Evolutionary conservation across 1,140 invertebrate species (phyloP).

Genomic region (Plodia interpunctella): DNA sequence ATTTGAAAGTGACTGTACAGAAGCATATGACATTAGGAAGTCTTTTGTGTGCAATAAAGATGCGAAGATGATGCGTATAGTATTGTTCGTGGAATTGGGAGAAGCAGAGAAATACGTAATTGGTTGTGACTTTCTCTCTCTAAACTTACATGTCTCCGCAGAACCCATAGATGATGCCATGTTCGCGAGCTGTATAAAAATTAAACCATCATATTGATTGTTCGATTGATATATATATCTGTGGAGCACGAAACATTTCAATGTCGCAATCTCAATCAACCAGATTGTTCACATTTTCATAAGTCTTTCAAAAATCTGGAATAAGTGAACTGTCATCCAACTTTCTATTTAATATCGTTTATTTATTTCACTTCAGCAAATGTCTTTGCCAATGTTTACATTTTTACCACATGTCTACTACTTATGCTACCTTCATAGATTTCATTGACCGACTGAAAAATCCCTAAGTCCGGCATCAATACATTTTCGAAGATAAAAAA

Average conservation of each 20-base stretch:
- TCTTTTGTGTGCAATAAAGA: conserved; percentile 14
- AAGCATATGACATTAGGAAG: conserved; percentile 17
- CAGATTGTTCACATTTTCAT: not conserved
- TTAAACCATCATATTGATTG: too few relatives aligned
- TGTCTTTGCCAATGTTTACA: not conserved
- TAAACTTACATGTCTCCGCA: conserved; percentile 3
- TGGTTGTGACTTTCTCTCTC: conserved; percentile 21
- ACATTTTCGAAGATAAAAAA: too few relatives aligned
- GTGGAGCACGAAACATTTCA: not conserved
- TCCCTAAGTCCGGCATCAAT: too few relatives aligned
- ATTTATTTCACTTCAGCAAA: too few relatives aligned
- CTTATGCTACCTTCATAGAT: too few relatives aligned
- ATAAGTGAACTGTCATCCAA: not conserved
- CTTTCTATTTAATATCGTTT: too few relatives aligned
- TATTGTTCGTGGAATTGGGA: conserved; percentile 16
- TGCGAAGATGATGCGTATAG: conserved; percentile 20
- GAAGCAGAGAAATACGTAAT: conserved; percentile 20
- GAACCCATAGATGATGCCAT: not conserved
- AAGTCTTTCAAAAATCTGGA: not conserved
- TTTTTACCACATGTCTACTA: too few relatives aligned
- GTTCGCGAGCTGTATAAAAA: not conserved
- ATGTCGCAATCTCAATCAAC: too few relatives aligned
- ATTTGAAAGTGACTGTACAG: too few relatives aligned
- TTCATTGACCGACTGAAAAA: too few relatives aligned
- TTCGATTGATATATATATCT: too few relatives aligned